Evolutionary conservation across 2,888 invertebrate species (phyloP).

Genomic region (Agelastica alni): DNA sequence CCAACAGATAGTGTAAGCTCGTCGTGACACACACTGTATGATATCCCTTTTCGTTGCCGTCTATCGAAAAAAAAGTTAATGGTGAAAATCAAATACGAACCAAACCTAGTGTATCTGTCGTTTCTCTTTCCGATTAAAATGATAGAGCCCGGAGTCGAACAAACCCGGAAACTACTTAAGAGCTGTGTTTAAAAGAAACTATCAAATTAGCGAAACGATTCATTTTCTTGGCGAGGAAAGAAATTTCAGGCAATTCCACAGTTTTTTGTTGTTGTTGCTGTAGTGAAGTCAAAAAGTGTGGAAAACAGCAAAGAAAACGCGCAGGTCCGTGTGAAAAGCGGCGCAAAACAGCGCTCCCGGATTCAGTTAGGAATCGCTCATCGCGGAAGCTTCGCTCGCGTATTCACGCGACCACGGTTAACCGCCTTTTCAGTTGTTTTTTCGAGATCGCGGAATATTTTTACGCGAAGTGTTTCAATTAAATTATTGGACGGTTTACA

Average conservation of each 20-base stretch:
- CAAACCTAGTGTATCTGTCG: neutral
- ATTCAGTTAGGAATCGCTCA: slow-evolving; percentile 57
- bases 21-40: too few species aligned
- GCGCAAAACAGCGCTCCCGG: slow-evolving; percentile 63
- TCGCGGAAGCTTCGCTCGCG: slow-evolving; percentile 15
- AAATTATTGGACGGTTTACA: neutral
- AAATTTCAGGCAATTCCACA: slow-evolving; percentile 7
- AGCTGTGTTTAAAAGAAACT: slow-evolving; percentile 15
- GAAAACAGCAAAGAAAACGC: slow-evolving; percentile 56
- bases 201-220: slow-evolving; percentile 18
- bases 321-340: slow-evolving; percentile 59
- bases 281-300: slow-evolving; percentile 52
- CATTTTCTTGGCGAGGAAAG: slow-evolving; percentile 3
- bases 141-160: neutral
- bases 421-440: slow-evolving; percentile 17
- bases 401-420: slow-evolving; percentile 27
- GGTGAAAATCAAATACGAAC: neutral
- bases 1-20: too few species aligned
- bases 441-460: neutral
- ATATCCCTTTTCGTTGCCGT: too few species aligned
- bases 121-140: neutral
- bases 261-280: slow-evolving; percentile 11
- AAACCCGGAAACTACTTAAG: neutral
- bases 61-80: too few species aligned
- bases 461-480: slow-evolving; percentile 4